A percentile compares a stretch with the other conserved stretches of the same genome.
These are phyloP conservation scores for Calcarius ornatus DNA, from an alignment of 2,113 vertebrate genomes.

Conservation along the genomic window DNA sequence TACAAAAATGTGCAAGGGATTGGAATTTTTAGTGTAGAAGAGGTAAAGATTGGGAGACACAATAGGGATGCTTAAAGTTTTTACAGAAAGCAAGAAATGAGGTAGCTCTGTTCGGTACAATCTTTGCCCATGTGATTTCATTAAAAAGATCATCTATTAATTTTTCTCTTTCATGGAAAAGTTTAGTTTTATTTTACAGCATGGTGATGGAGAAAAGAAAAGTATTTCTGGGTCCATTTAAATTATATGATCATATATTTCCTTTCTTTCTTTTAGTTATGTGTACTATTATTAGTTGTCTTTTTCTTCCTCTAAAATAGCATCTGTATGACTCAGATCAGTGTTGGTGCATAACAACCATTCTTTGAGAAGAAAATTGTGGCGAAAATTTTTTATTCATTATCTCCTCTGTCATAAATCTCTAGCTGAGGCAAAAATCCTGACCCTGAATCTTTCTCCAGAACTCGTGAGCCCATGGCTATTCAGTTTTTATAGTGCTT, in stretches of 20 bases:
- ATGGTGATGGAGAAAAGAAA: background rate
- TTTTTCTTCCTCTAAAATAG: background rate
- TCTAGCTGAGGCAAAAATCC: background rate
- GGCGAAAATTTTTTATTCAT: background rate
- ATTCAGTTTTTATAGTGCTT: background rate
- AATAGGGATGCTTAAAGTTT: background rate
- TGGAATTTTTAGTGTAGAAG: background rate
- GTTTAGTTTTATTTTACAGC: background rate
- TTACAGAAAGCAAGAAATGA: background rate
- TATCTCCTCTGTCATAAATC: constrained; percentile 33
- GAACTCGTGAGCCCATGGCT: background rate
- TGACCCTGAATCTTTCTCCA: constrained; percentile 1
- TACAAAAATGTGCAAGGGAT: background rate
- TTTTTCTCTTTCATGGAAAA: background rate
- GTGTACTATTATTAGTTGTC: background rate
- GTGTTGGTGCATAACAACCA: background rate
- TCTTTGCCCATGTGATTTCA: background rate
- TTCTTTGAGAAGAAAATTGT: background rate
- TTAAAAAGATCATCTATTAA: background rate
- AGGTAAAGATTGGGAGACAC: background rate
- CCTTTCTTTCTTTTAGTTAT: background rate
- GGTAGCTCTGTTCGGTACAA: background rate
- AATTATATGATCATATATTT: background rate
- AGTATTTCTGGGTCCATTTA: background rate
- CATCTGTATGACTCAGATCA: background rate